These are phyloP conservation scores for Chrysoperla carnea DNA, from an alignment of 1,140 invertebrate genomes.

Conservation along the genomic window DNA sequence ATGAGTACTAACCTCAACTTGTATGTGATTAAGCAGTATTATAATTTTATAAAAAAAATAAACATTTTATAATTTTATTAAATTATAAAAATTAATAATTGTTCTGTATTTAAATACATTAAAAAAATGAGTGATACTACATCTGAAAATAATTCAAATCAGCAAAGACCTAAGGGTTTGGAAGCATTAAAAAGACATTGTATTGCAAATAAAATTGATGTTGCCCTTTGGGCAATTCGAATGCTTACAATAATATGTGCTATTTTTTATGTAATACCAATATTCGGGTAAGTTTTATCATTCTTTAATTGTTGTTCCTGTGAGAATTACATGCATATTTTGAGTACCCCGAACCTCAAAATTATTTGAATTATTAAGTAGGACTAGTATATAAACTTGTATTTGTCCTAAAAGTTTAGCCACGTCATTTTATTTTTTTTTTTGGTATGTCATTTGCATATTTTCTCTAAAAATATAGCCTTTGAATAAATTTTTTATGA, in stretches of 20 bases:
- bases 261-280: slow-evolving; percentile 66
- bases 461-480: too few species aligned
- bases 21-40: too few species aligned
- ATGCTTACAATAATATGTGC: slow-evolving; percentile 68
- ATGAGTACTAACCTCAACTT: too few species aligned
- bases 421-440: too few species aligned
- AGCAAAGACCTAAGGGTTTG: slow-evolving; percentile 26
- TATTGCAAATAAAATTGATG: slow-evolving; percentile 66
- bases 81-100: too few species aligned
- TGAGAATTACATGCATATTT: background rate
- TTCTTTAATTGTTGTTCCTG: slow-evolving; percentile 1
- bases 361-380: background rate
- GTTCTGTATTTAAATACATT: background rate
- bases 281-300: slow-evolving; percentile 59
- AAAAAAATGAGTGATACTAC: slow-evolving; percentile 2
- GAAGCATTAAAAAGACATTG: slow-evolving; percentile 50
- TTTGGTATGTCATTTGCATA: too few species aligned
- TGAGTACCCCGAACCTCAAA: background rate
- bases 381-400: too few species aligned
- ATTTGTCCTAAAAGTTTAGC: too few species aligned
- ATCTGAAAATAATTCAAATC: background rate
- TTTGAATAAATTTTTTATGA: too few species aligned
- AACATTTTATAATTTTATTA: too few species aligned
- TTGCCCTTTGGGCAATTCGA: slow-evolving; percentile 66
- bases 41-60: too few species aligned